Evolutionary conservation across 92 coral and sea anemone genomes (phyloP), one percentile per base, ranked within the genome.

Genomic region (Parazoanthus swiftii): DNA sequence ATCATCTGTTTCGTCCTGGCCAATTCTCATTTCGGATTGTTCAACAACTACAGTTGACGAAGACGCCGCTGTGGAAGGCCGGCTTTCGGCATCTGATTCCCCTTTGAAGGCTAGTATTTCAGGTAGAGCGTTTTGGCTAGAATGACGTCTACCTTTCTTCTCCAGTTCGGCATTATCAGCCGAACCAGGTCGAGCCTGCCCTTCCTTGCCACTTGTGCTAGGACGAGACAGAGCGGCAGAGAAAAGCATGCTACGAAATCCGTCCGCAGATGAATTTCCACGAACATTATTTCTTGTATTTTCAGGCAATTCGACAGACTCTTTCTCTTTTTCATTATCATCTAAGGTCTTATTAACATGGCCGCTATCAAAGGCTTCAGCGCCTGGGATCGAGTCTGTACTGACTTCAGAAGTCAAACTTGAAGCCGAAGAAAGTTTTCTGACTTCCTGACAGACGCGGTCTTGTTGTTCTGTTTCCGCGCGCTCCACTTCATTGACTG

Each of bases 201-300:
- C 36, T 76, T 44, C 63, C 46, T 18, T 84, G 77, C 44, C 87
- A 8, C 67, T 70, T 51, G 76, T 80, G 5, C 25, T 33, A 0
- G 84, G 70, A 58, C 85, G 87, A 7, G 51, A 25, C 0, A 84
- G 25, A 14, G 87, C 79, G 21, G 79, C 79, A 14, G 87, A 66
- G 16, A 84, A 48, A 33, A 70, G 87, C 87, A 72, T 84, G 79
- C 87, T 71, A 5, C 87, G 87, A 16, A 84, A 46, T 21, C 87
- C 87, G 26, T 48, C 82, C 29, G 21, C 39, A 3, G 65, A n/a
- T 48, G 54, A 42, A n/a, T 9, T 81, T 56, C 54, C 46, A 80
- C 25, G 50, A 37, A 54, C 85, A 65, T 25, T 20, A 42, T 59
- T 20, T 6, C 26, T 76, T 18, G 37, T 38, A 8, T 18, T 81